Conservation (phyloP, 2,888 invertebrate species). For the Apamea sordens region DNA sequence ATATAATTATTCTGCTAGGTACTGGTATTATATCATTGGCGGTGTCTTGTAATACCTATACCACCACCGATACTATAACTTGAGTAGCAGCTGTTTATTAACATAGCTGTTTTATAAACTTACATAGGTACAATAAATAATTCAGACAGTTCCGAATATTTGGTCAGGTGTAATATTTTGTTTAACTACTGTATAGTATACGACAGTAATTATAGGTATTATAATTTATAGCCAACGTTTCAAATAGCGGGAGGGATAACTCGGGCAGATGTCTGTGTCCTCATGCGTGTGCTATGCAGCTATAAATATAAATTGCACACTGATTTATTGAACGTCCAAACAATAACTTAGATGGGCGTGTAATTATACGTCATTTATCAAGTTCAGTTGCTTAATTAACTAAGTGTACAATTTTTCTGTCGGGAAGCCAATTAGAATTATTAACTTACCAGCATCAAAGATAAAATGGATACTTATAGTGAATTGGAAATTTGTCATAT, state of each 20-base stretch:
- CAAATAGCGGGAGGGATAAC: slow-evolving; percentile 24
- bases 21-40: too few species aligned
- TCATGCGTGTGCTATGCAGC: slow-evolving; percentile 1
- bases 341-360: slow-evolving; percentile 26
- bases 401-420: neutral
- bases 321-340: slow-evolving; percentile 18
- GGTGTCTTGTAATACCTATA: neutral
- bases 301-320: slow-evolving; percentile 35
- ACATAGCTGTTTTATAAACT: slow-evolving; percentile 12
- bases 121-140: neutral
- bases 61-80: neutral
- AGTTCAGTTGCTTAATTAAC: neutral
- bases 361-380: slow-evolving; percentile 39
- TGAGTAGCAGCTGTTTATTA: neutral
- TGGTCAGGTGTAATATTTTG: slow-evolving; percentile 38
- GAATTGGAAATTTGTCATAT: neutral
- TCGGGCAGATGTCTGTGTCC: slow-evolving; percentile 8
- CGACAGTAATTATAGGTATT: neutral
- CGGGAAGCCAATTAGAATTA: neutral
- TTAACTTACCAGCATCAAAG: neutral
- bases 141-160: slow-evolving; percentile 28
- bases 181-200: neutral
- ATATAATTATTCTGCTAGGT: neutral
- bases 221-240: slow-evolving; percentile 12
- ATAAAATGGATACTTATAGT: neutral